These are phyloP conservation scores for Glandiceps talaboti DNA, from an alignment of 53 echinoderm and acorn worm genomes.

Conservation along the genomic window DNA sequence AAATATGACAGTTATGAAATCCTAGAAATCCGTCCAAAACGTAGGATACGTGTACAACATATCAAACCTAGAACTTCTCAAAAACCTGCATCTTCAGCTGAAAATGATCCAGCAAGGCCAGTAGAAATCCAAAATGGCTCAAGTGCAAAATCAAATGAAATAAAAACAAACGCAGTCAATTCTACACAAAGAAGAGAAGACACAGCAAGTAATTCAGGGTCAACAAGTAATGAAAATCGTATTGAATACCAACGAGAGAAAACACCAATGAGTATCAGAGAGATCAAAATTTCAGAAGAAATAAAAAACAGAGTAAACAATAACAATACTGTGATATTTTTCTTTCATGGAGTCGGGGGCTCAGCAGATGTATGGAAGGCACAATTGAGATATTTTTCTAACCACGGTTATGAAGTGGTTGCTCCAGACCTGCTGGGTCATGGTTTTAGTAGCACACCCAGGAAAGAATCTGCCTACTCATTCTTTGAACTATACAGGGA, in stretches of 20 bases:
- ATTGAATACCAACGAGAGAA: no score
- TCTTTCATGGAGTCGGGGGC: constrained; percentile 89
- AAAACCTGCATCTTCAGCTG: neutral
- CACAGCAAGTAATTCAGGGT: neutral
- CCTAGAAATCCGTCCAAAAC: constrained; percentile 44
- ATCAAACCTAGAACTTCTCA: constrained; percentile 7
- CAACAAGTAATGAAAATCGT: neutral
- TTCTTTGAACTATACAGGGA: constrained; percentile 66
- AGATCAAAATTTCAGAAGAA: neutral
- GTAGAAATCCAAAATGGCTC: neutral
- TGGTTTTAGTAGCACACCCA: constrained; percentile 79
- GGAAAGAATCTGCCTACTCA: constrained; percentile 46
- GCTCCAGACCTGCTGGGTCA: constrained; percentile 88
- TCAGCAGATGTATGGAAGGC: constrained; percentile 66
- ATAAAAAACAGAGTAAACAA: neutral
- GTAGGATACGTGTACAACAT: constrained; percentile 63
- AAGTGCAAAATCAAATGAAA: neutral
- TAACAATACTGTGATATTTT: constrained; percentile 56
- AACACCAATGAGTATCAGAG: neutral
- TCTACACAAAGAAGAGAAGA: neutral
- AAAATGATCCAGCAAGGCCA: no score
- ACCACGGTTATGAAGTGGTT: constrained; percentile 66
- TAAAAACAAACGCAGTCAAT: neutral
- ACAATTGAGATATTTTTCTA: constrained; percentile 56
- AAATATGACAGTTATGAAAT: constrained; percentile 7